A percentile compares a stretch with the other conserved stretches of the same genome.
phyloP scores from a whole-genome alignment of 2,888 invertebrate species.

The Agrenia bidenticulata region DNA sequence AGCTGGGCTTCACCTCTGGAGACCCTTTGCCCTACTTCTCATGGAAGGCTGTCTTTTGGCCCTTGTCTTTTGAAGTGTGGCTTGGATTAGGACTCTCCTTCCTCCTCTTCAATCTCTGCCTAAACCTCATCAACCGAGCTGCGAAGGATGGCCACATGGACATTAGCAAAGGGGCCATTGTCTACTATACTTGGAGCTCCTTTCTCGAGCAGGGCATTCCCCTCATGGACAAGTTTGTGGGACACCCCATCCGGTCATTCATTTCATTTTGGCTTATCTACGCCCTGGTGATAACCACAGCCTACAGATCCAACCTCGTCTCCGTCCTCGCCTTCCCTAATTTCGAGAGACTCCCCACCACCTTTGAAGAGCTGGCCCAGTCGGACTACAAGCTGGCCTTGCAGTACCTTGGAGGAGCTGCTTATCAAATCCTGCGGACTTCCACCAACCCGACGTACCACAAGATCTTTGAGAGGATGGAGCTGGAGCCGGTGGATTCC shows the following conservation, averaged over 20 bases:
- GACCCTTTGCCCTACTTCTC: slow-evolving; percentile 28
- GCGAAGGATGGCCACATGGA: not conserved
- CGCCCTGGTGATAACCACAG: slow-evolving; percentile 32
- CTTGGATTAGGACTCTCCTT: not conserved
- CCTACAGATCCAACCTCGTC: slow-evolving; percentile 43
- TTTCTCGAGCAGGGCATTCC: not conserved
- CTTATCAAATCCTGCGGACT: slow-evolving; percentile 34
- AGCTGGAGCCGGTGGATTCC: slow-evolving; percentile 25
- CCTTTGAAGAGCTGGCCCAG: slow-evolving; percentile 34
- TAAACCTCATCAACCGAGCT: not conserved
- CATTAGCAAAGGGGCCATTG: not conserved
- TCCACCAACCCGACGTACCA: slow-evolving; percentile 36
- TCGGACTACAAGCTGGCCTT: slow-evolving; percentile 35
- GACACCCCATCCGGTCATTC: slow-evolving; percentile 18
- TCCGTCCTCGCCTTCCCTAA: slow-evolving; percentile 38
- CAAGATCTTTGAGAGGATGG: slow-evolving; percentile 31
- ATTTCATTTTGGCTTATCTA: slow-evolving; percentile 35
- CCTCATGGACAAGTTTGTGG: not conserved
- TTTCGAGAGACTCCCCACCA: slow-evolving; percentile 31
- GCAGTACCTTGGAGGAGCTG: slow-evolving; percentile 42
- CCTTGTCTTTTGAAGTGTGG: slow-evolving; percentile 16
- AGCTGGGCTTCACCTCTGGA: slow-evolving; percentile 35
- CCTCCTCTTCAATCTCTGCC: not conserved
- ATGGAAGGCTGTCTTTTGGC: slow-evolving; percentile 44
- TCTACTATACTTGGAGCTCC: not conserved